These are phyloP conservation scores for Ostrea denselamellosa DNA, from an alignment of 1,140 invertebrate species.

Conservation along the genomic window DNA sequence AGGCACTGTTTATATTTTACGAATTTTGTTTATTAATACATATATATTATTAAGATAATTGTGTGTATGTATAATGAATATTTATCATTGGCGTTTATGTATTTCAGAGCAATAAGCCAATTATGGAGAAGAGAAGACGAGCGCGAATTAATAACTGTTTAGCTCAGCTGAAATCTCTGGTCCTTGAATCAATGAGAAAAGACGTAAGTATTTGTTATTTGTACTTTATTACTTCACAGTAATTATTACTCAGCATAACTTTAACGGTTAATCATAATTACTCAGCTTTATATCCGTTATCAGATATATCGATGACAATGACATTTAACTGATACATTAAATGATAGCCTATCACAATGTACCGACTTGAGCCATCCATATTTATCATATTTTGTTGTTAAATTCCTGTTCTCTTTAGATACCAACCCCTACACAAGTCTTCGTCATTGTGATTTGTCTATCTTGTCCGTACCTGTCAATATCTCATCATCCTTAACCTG, in stretches of 20 bases:
- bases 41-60: too few species aligned
- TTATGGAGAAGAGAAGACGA: constrained; percentile 92
- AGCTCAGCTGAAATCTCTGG: constrained; percentile 89
- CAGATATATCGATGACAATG: constrained; percentile 35
- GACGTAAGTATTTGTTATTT: constrained; percentile 55
- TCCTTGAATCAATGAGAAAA: constrained; percentile 88
- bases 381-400: not conserved
- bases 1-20: not conserved
- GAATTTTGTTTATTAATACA: too few species aligned
- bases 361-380: not conserved
- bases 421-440: not conserved
- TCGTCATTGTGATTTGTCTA: not conserved
- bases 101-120: constrained; percentile 92
- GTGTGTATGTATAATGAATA: too few species aligned
- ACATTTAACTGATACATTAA: constrained; percentile 26
- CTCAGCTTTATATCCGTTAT: constrained; percentile 29
- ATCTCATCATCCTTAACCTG: not conserved
- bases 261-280: constrained; percentile 1
- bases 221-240: not conserved
- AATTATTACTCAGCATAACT: constrained; percentile 14
- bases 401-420: not conserved
- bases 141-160: constrained; percentile 92
- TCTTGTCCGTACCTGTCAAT: not conserved
- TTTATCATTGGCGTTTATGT: not conserved
- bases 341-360: not conserved